Evolutionary conservation across 2,113 vertebrate genomes (phyloP).

Genomic region (Microtus richardsoni): DNA sequence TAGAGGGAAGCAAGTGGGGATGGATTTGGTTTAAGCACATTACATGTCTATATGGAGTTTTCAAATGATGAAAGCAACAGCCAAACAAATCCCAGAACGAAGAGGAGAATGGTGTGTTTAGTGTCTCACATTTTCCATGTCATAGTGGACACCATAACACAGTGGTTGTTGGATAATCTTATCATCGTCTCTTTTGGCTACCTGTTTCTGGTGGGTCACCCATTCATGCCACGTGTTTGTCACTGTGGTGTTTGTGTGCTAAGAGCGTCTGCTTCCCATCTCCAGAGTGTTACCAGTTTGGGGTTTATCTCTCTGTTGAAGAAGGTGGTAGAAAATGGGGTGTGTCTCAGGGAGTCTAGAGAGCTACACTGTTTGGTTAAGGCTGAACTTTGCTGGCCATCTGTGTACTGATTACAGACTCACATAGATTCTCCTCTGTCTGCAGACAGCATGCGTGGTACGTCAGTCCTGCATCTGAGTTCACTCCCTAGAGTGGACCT

Average conservation of each 20-base stretch:
- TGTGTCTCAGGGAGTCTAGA: fast-evolving
- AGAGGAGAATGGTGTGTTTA: background rate
- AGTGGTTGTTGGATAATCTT: background rate
- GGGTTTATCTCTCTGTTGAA: background rate
- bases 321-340: fast-evolving
- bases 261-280: background rate
- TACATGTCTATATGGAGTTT: no score
- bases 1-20: background rate
- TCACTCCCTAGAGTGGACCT: background rate
- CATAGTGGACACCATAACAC: no score
- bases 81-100: background rate
- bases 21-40: background rate
- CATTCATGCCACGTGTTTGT: background rate
- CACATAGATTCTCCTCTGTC: background rate
- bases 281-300: background rate
- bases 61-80: background rate
- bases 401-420: background rate
- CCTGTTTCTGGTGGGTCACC: background rate
- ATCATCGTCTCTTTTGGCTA: background rate
- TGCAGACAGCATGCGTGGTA: background rate
- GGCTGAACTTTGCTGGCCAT: background rate
- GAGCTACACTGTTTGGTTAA: background rate
- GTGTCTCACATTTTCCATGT: background rate
- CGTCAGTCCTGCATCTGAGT: background rate
- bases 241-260: background rate